Conservation (phyloP, 2,113 vertebrate genomes). For the Crocuta crocuta region DNA sequence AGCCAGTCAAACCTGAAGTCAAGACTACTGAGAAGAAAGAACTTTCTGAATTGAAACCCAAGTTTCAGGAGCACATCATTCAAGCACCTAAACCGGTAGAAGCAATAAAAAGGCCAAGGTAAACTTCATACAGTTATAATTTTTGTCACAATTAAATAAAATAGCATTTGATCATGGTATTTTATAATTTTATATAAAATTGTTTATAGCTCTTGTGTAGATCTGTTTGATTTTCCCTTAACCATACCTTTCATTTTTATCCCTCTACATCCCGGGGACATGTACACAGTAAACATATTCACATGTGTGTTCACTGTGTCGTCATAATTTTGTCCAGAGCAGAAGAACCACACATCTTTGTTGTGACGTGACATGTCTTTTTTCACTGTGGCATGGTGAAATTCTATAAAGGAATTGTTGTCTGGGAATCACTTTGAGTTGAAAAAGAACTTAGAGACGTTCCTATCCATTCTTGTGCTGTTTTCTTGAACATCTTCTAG, state of each 20-base stretch:
- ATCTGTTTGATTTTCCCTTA: not conserved
- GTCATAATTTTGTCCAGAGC: not conserved
- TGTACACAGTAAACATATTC: not conserved
- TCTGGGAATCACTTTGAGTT: not conserved
- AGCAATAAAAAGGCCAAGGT: slow-evolving; percentile 96
- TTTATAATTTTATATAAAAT: not conserved
- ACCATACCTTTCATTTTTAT: not conserved
- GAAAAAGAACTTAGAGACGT: not conserved
- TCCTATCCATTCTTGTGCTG: not conserved
- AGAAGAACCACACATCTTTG: not conserved
- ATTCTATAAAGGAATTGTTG: not conserved
- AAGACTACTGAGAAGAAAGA: slow-evolving; percentile 94
- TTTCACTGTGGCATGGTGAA: not conserved
- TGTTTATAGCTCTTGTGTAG: not conserved
- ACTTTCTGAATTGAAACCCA: slow-evolving; percentile 91
- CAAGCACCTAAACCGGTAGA: slow-evolving; percentile 95
- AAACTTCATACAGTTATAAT: not conserved
- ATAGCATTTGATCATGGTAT: not conserved
- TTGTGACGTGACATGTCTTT: not conserved
- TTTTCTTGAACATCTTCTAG: not conserved
- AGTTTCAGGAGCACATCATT: slow-evolving; percentile 95
- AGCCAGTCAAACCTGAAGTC: slow-evolving; percentile 96
- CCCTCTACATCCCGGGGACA: not conserved
- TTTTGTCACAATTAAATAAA: not conserved
- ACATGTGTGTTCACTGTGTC: not conserved